Base-by-base conservation (phyloP, 1,140 invertebrate genomes). In the Drosophila ercepeae region DNA sequence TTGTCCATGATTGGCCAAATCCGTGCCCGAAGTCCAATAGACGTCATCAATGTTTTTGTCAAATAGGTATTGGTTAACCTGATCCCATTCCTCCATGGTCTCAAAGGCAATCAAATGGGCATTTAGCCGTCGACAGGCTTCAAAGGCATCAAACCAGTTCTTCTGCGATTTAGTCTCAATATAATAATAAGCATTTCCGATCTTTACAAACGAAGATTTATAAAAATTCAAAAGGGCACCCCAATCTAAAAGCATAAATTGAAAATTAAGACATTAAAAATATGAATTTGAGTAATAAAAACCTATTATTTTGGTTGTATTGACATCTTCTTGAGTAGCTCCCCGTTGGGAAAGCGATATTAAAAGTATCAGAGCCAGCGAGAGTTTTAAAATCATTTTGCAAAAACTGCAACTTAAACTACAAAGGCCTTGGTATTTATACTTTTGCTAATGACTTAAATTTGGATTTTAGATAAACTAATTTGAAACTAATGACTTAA, bases 11-110 rank as follows among this genome's bases (percentile, higher is more conserved):
- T 34, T 21, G 1, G 16, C 65, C 42, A 42, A 36, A 25, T 69
- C 58, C 7, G 59, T 63, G 16, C 65, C 65, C 2, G 58, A 36
- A 6, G 42, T 63, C 65, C 65, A 69, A 19, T 32, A 69, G 1
- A 63, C 18, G 2, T 39, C 11, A 1, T 42, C 27, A 0, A 63
- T 48, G 2, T 42, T 39, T 3, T 46, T 39, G 11, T 9, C 44
- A 4, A 16, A 3, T 0, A 69, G 27, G 29, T 49, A 29, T 5
- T 19, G 32, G 19, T 54, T 54, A 2, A 69, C 7, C 9, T 23
- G 25, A 19, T 46, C 21, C 65, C 44, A 63, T 63, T 69, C 65
- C 1, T 52, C 25, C 4, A 48, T 14, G 3, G 25, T 42, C 14
- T 71, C 19, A 11, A 71, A 45, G 8, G 63, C 14, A 34, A 57